phyloP scores from a whole-genome alignment of 2,797 vertebrate species.

The Paguma larvata region DNA sequence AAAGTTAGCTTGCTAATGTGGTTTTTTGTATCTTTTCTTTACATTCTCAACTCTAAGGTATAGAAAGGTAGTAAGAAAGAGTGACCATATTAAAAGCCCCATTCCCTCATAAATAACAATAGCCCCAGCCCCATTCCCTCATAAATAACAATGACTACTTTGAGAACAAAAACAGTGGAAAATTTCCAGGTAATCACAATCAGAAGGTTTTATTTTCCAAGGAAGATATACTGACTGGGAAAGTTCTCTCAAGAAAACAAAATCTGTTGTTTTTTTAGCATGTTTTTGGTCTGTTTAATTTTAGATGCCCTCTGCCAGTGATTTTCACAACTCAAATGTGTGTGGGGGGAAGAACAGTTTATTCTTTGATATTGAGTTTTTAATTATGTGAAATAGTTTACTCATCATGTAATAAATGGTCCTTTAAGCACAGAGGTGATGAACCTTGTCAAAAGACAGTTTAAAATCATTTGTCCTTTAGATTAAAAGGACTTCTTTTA shows the following conservation, averaged over 20 bases:
- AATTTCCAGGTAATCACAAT: slow-evolving; percentile 8
- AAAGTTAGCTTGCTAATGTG: not conserved
- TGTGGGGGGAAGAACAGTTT: not conserved
- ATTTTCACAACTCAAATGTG: slow-evolving; percentile 53
- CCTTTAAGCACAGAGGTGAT: slow-evolving; percentile 15
- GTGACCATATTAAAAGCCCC: not conserved
- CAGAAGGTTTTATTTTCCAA: slow-evolving; percentile 47
- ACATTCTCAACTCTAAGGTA: not conserved
- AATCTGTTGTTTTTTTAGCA: slow-evolving; percentile 65
- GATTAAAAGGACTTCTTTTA: not conserved
- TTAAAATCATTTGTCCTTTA: slow-evolving; percentile 46
- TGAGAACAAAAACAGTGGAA: not conserved
- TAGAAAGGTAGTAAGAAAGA: not conserved
- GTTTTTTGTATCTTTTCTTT: not conserved
- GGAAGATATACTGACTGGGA: slow-evolving; percentile 21
- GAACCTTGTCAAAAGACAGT: slow-evolving; percentile 12
- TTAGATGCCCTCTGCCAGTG: slow-evolving; percentile 45
- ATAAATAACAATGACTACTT: slow-evolving; percentile 2
- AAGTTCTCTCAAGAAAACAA: slow-evolving; percentile 73
- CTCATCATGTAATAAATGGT: slow-evolving; percentile 39
- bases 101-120: not conserved
- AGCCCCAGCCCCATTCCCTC: not conserved
- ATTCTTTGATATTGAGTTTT: slow-evolving; percentile 61
- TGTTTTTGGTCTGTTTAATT: slow-evolving; percentile 65
- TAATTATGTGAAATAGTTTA: slow-evolving; percentile 58